Conservation (phyloP, 2,888 invertebrate genomes). For the Griposia aprilina region DNA sequence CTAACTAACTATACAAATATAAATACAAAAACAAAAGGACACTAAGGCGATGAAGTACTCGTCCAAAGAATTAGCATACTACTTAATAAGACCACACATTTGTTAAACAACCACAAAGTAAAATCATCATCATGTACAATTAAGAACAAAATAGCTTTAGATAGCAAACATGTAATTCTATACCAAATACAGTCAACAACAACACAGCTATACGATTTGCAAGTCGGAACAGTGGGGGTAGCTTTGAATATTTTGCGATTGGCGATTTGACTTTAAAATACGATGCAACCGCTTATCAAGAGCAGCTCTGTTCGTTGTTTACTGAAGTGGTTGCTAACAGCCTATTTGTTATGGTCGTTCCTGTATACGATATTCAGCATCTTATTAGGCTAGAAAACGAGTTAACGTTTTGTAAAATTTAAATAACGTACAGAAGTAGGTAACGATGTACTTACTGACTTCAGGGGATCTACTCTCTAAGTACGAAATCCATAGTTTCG, state of each 20-base stretch:
- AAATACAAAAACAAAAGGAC: background rate
- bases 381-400: slow-evolving; percentile 8
- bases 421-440: background rate
- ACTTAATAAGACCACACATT: background rate
- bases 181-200: slow-evolving; percentile 53
- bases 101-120: background rate
- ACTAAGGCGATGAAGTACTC: background rate
- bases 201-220: slow-evolving; percentile 79
- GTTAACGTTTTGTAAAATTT: background rate
- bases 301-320: slow-evolving; percentile 62
- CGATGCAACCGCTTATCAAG: slow-evolving; percentile 82
- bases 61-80: no score
- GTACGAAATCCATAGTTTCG: no score
- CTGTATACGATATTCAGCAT: slow-evolving; percentile 31
- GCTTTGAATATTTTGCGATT: slow-evolving; percentile 87
- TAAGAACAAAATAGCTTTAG: background rate
- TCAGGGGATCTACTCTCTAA: no score
- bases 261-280: slow-evolving; percentile 88
- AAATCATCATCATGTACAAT: background rate
- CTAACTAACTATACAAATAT: no score
- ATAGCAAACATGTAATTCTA: slow-evolving; percentile 23
- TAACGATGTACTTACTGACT: background rate
- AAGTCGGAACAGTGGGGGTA: slow-evolving; percentile 80
- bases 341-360: slow-evolving; percentile 67
- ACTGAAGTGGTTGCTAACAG: slow-evolving; percentile 65